Evolutionary conservation across 2,113 vertebrate genomes (phyloP).

Genomic region (Camelus bactrianus): DNA sequence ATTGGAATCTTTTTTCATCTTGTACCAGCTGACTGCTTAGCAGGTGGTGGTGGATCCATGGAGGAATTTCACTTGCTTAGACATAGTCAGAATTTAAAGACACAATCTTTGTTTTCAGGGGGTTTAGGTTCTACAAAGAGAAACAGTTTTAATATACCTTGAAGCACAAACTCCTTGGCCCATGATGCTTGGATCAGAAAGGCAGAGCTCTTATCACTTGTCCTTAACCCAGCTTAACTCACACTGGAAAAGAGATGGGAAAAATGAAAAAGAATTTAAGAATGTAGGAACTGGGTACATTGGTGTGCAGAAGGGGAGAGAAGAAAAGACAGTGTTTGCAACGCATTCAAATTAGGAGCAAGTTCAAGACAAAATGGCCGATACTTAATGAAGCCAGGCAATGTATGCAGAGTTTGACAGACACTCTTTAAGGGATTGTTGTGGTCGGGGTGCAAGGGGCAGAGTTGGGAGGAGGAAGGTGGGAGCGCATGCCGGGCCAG

Average conservation of each 20-base stretch:
- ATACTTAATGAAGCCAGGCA: not conserved
- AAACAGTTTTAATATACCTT: not conserved
- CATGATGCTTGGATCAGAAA: not conserved
- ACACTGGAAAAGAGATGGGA: not conserved
- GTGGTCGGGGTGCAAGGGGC: not conserved
- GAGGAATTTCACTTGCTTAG: not conserved
- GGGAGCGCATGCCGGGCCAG: not conserved
- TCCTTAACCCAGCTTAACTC: not conserved
- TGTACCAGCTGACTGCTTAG: not conserved
- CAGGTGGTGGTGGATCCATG: not conserved
- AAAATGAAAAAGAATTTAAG: not conserved
- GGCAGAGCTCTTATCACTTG: not conserved
- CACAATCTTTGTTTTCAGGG: not conserved
- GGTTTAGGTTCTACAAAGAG: not conserved
- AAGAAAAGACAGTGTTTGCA: not conserved
- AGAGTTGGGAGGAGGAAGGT: not conserved
- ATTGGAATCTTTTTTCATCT: not conserved
- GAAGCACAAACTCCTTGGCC: not conserved
- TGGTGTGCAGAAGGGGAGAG: not conserved
- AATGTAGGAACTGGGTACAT: not conserved
- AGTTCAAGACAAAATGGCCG: not conserved
- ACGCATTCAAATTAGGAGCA: not conserved
- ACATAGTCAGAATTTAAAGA: constrained; percentile 14
- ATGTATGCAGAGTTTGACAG: not conserved
- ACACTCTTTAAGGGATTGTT: not conserved